Percentiles rank a stretch among this genome's conserved stretches.
phyloP scores from a whole-genome alignment of 2,113 vertebrate species.

The Cyprinodon tularosa region DNA sequence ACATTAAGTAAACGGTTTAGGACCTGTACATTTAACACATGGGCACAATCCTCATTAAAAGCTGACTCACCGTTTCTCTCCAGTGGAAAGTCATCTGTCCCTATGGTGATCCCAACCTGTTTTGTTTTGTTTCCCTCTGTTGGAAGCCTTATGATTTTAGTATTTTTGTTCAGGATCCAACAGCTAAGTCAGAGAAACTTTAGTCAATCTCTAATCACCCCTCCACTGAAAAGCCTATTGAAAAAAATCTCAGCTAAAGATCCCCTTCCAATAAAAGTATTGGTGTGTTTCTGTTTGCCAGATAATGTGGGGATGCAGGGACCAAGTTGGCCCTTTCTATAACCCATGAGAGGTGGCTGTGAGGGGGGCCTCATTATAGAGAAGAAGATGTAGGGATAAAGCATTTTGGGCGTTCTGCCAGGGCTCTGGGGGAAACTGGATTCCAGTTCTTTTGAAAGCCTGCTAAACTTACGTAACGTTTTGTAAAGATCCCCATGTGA shows the following conservation, averaged over 20 bases:
- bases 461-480: constrained; percentile 53
- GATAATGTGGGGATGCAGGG: constrained; percentile 31
- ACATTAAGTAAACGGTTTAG: not conserved
- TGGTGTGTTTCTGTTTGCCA: constrained; percentile 8
- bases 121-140: constrained; percentile 23
- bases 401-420: constrained; percentile 58
- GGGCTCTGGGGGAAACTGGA: constrained; percentile 35
- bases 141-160: constrained; percentile 27
- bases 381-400: constrained; percentile 51
- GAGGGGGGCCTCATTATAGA: constrained; percentile 47
- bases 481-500: constrained; percentile 60
- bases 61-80: constrained; percentile 32
- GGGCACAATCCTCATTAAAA: not conserved
- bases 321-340: constrained; percentile 37
- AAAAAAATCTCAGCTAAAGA: constrained; percentile 39
- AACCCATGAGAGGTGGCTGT: constrained; percentile 36
- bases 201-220: constrained; percentile 36
- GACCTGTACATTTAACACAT: not conserved
- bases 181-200: constrained; percentile 12
- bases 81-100: constrained; percentile 15
- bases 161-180: constrained; percentile 31
- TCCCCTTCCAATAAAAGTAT: constrained; percentile 62
- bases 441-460: constrained; percentile 50
- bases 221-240: not conserved
- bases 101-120: not conserved